These are phyloP conservation scores for Pachliopta kotzebuea DNA, from an alignment of 2,888 invertebrate genomes.

Conservation along the genomic window DNA sequence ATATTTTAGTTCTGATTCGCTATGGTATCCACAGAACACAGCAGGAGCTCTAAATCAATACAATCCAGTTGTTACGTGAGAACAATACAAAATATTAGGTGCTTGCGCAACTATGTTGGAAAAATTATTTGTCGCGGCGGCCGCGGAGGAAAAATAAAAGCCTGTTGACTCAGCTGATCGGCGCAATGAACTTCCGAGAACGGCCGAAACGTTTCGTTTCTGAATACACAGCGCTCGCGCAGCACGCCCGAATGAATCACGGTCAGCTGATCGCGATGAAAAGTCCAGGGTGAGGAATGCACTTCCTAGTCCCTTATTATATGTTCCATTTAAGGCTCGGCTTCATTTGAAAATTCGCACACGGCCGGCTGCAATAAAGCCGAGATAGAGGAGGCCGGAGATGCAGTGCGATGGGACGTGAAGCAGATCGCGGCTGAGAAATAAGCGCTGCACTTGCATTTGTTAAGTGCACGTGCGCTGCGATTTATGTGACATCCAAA, in stretches of 20 bases:
- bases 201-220: conserved; percentile 41
- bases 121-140: conserved; percentile 43
- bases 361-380: conserved; percentile 4
- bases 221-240: conserved; percentile 41
- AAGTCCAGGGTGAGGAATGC: conserved; percentile 29
- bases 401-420: conserved; percentile 21
- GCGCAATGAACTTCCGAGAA: conserved; percentile 68
- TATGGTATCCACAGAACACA: not conserved
- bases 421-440: conserved; percentile 8
- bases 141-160: conserved; percentile 47
- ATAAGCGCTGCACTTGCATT: conserved; percentile 25
- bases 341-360: conserved; percentile 15
- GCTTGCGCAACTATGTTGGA: conserved; percentile 58
- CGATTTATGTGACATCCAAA: not conserved
- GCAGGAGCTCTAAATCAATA: conserved; percentile 2
- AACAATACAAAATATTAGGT: conserved; percentile 49
- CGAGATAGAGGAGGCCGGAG: conserved; percentile 1
- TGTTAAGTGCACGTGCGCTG: conserved; percentile 11
- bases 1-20: too few relatives aligned
- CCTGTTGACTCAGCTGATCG: conserved; percentile 69
- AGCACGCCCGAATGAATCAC: conserved; percentile 40
- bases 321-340: conserved; percentile 19
- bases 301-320: conserved; percentile 20
- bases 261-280: conserved; percentile 40
- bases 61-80: conserved; percentile 37